Conservation (phyloP, 2,888 invertebrate genomes). For the Mesorhabditis sp. region DNA sequence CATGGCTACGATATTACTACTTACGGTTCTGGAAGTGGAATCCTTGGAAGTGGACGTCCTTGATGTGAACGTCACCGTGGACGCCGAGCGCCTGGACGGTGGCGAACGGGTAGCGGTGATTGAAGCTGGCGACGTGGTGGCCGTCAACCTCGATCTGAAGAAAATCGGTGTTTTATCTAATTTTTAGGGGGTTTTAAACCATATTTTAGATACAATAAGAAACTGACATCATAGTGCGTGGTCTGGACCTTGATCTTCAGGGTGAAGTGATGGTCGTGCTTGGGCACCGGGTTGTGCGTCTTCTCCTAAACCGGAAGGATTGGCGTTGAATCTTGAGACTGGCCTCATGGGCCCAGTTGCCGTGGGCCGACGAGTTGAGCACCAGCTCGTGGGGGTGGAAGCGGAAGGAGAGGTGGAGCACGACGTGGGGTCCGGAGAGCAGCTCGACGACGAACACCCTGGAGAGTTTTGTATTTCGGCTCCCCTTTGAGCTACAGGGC, state of each 20-base stretch:
- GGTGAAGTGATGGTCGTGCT: conserved; percentile 21
- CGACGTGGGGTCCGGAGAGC: conserved; percentile 44
- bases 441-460: conserved; percentile 45
- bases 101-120: conserved; percentile 39
- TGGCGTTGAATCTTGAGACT: not conserved
- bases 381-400: conserved; percentile 39
- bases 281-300: not conserved
- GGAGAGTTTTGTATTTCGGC: not conserved
- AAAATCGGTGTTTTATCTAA: not conserved
- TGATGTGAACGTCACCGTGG: conserved; percentile 39
- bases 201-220: not conserved
- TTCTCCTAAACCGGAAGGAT: not conserved
- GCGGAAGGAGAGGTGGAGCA: conserved; percentile 48
- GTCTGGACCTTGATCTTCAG: conserved; percentile 19
- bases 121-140: conserved; percentile 38
- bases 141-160: conserved; percentile 42
- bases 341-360: conserved; percentile 39
- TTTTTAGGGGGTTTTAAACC: not conserved
- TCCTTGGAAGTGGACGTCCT: conserved; percentile 41
- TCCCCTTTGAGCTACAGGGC: too few species aligned
- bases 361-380: conserved; percentile 35
- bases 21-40: conserved; percentile 32
- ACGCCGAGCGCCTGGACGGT: conserved; percentile 42
- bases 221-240: conserved; percentile 18
- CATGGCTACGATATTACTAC: not conserved